A percentile compares a stretch with the other conserved stretches of the same genome.
Evolutionary conservation across 2,113 vertebrate species (phyloP).

Genomic region (Etia nguti): DNA sequence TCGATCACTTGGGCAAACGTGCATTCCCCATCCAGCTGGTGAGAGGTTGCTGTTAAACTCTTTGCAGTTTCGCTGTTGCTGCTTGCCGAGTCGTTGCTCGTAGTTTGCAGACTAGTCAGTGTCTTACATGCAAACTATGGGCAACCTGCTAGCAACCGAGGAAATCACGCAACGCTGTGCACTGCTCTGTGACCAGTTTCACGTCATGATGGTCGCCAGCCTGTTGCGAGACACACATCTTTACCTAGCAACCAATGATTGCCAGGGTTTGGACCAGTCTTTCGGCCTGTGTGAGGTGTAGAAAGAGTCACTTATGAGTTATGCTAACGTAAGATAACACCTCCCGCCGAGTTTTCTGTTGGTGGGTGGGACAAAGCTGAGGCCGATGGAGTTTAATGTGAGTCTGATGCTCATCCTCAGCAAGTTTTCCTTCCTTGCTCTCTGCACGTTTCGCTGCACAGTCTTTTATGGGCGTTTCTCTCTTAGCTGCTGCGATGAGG

Average conservation of each 20-base stretch:
- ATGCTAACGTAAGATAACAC: not conserved
- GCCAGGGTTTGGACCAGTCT: too few relatives aligned
- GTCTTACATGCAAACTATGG: not conserved
- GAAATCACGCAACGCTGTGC: rapidly evolving
- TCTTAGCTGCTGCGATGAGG: not conserved
- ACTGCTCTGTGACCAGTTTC: not conserved
- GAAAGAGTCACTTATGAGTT: not conserved
- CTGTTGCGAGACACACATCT: too few relatives aligned
- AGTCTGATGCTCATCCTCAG: not conserved
- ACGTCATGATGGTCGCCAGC: not conserved
- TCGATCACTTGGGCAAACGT: not conserved
- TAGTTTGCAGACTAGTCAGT: not conserved
- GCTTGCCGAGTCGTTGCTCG: rapidly evolving
- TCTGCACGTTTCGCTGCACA: not conserved
- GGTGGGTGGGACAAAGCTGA: not conserved
- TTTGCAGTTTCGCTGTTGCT: not conserved
- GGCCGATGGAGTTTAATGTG: not conserved
- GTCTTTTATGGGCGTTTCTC: not conserved
- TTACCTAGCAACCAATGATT: too few relatives aligned
- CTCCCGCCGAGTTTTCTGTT: not conserved
- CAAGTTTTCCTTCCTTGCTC: not conserved
- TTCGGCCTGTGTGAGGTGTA: not conserved
- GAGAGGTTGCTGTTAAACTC: not conserved
- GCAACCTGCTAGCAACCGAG: not conserved
- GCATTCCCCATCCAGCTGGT: not conserved